Evolutionary conservation across 2,113 vertebrate genomes (phyloP).

Genomic region (Hyperoodon ampullatus): DNA sequence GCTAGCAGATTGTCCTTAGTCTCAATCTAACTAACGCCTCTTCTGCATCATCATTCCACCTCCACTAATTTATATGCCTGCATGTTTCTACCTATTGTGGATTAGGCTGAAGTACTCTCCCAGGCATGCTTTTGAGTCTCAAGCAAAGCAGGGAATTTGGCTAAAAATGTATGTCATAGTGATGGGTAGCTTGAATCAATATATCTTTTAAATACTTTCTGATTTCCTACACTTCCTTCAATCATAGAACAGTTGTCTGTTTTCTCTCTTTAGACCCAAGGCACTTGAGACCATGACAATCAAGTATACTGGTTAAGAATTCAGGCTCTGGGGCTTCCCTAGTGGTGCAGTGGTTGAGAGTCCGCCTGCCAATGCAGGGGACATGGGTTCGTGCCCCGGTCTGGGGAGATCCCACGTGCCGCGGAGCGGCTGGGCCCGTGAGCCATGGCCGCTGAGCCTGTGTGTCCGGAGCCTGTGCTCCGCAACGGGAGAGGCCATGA

Average conservation of each 20-base stretch:
- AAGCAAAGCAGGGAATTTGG: not conserved
- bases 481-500: too few species aligned
- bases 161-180: not conserved
- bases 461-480: too few species aligned
- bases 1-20: not conserved
- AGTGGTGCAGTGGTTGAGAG: too few species aligned
- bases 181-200: not conserved
- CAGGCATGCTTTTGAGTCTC: not conserved
- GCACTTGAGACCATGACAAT: not conserved
- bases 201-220: not conserved
- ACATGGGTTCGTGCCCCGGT: too few species aligned
- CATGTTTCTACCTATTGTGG: not conserved
- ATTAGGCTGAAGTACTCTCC: not conserved
- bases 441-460: too few species aligned
- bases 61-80: not conserved
- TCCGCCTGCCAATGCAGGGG: too few species aligned
- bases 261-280: not conserved
- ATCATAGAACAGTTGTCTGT: not conserved
- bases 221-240: not conserved
- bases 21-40: not conserved
- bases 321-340: not conserved
- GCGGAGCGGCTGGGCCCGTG: too few species aligned
- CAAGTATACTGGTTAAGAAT: constrained; percentile 17
- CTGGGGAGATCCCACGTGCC: too few species aligned
- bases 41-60: not conserved